These are phyloP conservation scores for Lampris incognitus DNA, from an alignment of 2,113 vertebrate species.

Conservation along the genomic window DNA sequence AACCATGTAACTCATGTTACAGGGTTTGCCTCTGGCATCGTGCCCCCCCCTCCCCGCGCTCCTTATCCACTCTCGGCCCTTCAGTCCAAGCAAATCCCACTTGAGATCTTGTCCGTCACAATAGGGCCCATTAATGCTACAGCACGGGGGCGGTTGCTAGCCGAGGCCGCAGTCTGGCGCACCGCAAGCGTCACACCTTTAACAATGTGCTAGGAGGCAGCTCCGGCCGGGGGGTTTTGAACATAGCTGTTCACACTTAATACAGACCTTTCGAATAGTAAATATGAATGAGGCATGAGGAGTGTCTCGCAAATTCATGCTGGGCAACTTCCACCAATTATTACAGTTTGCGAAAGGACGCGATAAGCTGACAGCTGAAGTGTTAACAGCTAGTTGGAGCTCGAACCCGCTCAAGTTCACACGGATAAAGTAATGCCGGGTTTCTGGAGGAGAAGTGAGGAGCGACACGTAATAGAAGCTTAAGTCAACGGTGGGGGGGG, in stretches of 20 bases:
- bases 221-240: constrained; percentile 49
- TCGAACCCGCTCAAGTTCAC: not conserved
- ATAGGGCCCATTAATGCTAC: not conserved
- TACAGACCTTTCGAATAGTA: constrained; percentile 21
- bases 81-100: constrained; percentile 50
- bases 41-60: constrained; percentile 34
- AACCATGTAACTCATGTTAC: constrained; percentile 56
- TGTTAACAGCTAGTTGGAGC: constrained; percentile 26
- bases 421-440: not conserved
- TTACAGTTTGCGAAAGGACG: constrained; percentile 25
- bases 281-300: constrained; percentile 28
- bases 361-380: constrained; percentile 45
- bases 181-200: constrained; percentile 44
- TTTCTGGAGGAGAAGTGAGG: not conserved
- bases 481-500: not conserved
- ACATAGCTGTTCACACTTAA: constrained; percentile 43
- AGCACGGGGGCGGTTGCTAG: constrained; percentile 13
- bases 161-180: not conserved
- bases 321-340: constrained; percentile 33
- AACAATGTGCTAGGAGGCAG: constrained; percentile 32
- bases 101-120: constrained; percentile 62
- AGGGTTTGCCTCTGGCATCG: constrained; percentile 67
- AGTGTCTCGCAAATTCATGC: constrained; percentile 46
- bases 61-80: constrained; percentile 40
- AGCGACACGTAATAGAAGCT: not conserved